Conservation (phyloP, 2,797 vertebrate species). For the Lutjanus argentimaculatus region DNA sequence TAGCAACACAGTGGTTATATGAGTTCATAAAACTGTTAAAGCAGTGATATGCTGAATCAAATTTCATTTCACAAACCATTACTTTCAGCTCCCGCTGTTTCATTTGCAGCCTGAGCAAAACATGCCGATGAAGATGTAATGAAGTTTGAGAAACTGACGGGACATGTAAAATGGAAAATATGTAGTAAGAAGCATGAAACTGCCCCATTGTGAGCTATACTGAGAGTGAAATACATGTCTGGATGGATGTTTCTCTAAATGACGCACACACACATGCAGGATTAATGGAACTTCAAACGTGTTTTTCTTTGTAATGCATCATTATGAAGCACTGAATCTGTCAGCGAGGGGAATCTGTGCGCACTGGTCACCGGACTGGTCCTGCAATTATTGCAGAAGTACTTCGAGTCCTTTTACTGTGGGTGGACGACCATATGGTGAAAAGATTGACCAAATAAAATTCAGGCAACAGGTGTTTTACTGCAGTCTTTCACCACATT, state of each 20-base stretch:
- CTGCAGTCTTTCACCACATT: slow-evolving; percentile 27
- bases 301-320: slow-evolving; percentile 84
- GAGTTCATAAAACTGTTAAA: slow-evolving; percentile 66
- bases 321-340: slow-evolving; percentile 84
- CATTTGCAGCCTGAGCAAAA: slow-evolving; percentile 63
- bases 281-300: slow-evolving; percentile 82
- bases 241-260: slow-evolving; percentile 74
- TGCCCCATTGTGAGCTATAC: slow-evolving; percentile 70
- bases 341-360: slow-evolving; percentile 73
- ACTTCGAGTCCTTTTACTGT: slow-evolving; percentile 45
- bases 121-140: slow-evolving; percentile 62
- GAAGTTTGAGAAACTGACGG: slow-evolving; percentile 63
- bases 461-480: slow-evolving; percentile 65
- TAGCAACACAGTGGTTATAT: slow-evolving; percentile 35
- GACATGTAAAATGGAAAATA: slow-evolving; percentile 77
- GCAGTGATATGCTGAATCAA: slow-evolving; percentile 59
- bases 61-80: slow-evolving; percentile 77
- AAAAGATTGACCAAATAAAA: slow-evolving; percentile 44
- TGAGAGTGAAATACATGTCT: slow-evolving; percentile 73
- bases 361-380: slow-evolving; percentile 61
- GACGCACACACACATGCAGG: slow-evolving; percentile 64
- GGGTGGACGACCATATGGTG: slow-evolving; percentile 43
- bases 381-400: slow-evolving; percentile 58
- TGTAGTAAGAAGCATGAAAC: slow-evolving; percentile 65
- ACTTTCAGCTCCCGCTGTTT: slow-evolving; percentile 65